Evolutionary conservation across 2,888 invertebrate species (phyloP), one percentile per base, ranked within the genome.

Genomic region (Griposia aprilina): DNA sequence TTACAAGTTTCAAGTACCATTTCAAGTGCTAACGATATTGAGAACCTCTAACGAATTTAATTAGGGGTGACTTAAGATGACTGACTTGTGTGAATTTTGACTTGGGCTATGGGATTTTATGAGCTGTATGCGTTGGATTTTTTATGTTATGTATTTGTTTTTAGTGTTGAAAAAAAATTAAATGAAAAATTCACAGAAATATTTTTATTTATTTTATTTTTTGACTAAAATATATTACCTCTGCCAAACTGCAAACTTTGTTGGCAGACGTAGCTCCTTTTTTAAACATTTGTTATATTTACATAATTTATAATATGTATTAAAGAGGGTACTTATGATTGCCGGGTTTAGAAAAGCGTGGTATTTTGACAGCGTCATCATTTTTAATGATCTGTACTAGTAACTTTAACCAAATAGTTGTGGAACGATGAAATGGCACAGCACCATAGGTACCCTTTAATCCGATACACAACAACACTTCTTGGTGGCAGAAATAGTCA

Each of bases 1-100:
- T 92, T 90, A 92, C 90, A 92, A 92, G 89, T 82, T 87, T 94
- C 91, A 93, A 95, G 96, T 95, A 94, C 93, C 91, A 86, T 93
- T 90, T 93, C 90, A 87, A 95, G 95, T 93, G 94, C 92, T 89
- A 89, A 90, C 92, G 95, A 94, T 94, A 96, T 95, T 95, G 95
- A 94, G 94, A 94, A 93, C 90, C 92, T 91, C 93, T 93, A 91
- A 90, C 89, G 90, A 89, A 91, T 87, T 91, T 92, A 93, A 93
- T 93, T 92, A 93, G 92, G 92, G 93, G 91, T 87, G 88, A 87
- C 87, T 89, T 89, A 87, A 90, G 91, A 91, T 80, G 83, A 80
- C 77, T 82, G 88, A 90, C 89, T 90, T 91, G 85, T 90, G 89
- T 87, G 88, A 91, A 90, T 88, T 87, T 89, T 89, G 89, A 89